Conservation (phyloP, 53 echinoderm and acorn worm genomes). For the Pentamera pediparva region DNA sequence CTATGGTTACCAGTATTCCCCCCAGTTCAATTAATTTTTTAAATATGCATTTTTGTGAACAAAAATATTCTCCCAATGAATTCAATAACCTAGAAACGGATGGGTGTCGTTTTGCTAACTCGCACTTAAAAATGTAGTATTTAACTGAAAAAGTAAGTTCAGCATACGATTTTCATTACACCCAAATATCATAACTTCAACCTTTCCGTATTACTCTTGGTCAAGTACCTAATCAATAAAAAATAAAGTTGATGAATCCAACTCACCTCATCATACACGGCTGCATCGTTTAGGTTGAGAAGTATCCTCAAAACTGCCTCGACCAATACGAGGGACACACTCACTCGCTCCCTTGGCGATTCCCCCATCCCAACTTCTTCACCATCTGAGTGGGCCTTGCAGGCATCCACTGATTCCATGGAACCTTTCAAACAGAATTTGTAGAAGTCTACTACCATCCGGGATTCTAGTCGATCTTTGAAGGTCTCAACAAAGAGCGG, state of each 20-base stretch:
- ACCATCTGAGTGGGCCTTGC: no score
- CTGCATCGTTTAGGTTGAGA: background rate
- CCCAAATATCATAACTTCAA: no score
- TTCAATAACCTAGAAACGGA: background rate
- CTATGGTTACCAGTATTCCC: no score
- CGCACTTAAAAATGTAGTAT: no score
- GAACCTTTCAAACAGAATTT: slow-evolving; percentile 1
- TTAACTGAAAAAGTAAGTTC: no score
- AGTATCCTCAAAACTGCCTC: slow-evolving; percentile 10
- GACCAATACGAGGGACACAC: background rate
- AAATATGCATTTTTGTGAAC: no score
- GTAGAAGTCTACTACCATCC: background rate
- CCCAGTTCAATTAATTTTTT: no score
- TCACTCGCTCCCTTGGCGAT: background rate
- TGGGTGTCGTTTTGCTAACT: background rate
- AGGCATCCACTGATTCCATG: slow-evolving; percentile 4
- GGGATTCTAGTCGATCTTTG: slow-evolving; percentile 24
- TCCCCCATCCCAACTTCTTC: background rate
- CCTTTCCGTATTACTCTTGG: no score
- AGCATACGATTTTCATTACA: no score
- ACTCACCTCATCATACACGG: slow-evolving; percentile 8
- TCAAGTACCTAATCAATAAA: no score
- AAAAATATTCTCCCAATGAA: no score
- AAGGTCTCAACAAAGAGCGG: slow-evolving; percentile 62
- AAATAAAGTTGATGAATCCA: background rate